Evolutionary conservation across 1,140 invertebrate genomes (phyloP).

Genomic region (Leptinotarsa defecta): DNA sequence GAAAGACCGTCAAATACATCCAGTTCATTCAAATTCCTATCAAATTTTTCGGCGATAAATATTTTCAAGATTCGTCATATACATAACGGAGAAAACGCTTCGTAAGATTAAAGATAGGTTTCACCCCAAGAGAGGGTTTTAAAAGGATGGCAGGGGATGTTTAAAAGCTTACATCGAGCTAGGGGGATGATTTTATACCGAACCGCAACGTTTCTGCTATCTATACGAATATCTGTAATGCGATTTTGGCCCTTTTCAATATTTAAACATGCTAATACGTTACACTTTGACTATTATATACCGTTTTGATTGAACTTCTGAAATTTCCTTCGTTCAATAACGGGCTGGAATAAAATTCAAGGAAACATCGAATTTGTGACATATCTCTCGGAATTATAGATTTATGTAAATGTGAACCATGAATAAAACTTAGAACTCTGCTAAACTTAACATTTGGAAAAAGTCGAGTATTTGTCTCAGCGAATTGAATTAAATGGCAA

Average conservation of each 20-base stretch:
- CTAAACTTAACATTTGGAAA: too few relatives aligned
- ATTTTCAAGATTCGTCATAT: conserved; percentile 1
- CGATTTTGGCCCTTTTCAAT: conserved; percentile 32
- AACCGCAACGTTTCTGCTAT: conserved; percentile 21
- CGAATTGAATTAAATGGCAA: too few relatives aligned
- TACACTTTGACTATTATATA: conserved; percentile 6
- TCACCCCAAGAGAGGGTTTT: conserved; percentile 34
- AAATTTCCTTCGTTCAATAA: too few relatives aligned
- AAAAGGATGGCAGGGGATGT: conserved; percentile 31
- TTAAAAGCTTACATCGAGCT: conserved; percentile 24
- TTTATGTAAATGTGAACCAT: too few relatives aligned
- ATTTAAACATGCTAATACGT: conserved; percentile 25
- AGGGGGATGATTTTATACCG: conserved; percentile 24
- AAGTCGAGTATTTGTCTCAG: too few relatives aligned
- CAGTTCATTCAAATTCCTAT: background rate
- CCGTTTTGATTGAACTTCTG: background rate
- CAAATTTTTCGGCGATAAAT: conserved; percentile 1
- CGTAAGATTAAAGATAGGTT: conserved; percentile 37
- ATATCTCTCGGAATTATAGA: too few relatives aligned
- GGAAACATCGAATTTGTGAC: too few relatives aligned
- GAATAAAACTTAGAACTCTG: too few relatives aligned
- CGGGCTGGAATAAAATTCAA: too few relatives aligned
- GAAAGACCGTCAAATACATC: too few relatives aligned
- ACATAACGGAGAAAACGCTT: conserved; percentile 11
- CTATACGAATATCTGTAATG: conserved; percentile 33